Base-by-base conservation (phyloP, 2,888 invertebrate genomes). In the Lagria hirta region DNA sequence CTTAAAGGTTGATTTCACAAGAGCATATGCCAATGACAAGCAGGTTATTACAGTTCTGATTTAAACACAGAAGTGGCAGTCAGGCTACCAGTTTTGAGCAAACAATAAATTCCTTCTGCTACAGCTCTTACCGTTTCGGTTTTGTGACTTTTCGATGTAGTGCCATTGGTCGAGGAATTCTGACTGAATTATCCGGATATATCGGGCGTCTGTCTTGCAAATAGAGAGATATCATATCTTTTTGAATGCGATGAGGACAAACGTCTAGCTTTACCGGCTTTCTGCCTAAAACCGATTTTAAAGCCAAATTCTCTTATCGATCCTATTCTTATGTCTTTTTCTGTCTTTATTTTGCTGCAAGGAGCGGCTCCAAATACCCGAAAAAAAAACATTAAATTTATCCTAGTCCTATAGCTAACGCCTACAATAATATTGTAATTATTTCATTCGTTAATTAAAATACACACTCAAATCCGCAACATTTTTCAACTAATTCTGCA, bases 1-100 rank as follows among this genome's bases (percentile, higher is more conserved):
- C 53, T 54, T 56, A 47, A 50, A 56, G 56, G 56, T 55, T 52
- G 52, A 55, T 56, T 55, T 55, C 58, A 55, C 57, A 51, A 47
- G 48, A 54, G 58, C 63, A 63, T 55, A 52, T 65, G 65, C 59
- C 54, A 48, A 54, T 65, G 65, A 65, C 65, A 65, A 64, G 61
- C 58, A 45, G 60, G 62, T 63, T 65, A 65, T 65, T 65, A 60
- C 60, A 51, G 58, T 52, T 58, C 61, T 65, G 64, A 65, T 65
- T 65, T 65, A 65, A 63, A 55, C 62, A 53, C 55, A 53, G 51
- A 46, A 53, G 42, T 58, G 59, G 56, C 59, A 58, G 58, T 44
- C 55, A 54, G 47, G 57, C 58, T 60, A 54, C 61, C 57, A 53
- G 52, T 58, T 57, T 48, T 52, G 55, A 54, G 54, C 55, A 58